A percentile compares a stretch with the other conserved stretches of the same genome.
Evolutionary conservation across 2,888 invertebrate genomes (phyloP).

Genomic region (Drosophila emarginata): DNA sequence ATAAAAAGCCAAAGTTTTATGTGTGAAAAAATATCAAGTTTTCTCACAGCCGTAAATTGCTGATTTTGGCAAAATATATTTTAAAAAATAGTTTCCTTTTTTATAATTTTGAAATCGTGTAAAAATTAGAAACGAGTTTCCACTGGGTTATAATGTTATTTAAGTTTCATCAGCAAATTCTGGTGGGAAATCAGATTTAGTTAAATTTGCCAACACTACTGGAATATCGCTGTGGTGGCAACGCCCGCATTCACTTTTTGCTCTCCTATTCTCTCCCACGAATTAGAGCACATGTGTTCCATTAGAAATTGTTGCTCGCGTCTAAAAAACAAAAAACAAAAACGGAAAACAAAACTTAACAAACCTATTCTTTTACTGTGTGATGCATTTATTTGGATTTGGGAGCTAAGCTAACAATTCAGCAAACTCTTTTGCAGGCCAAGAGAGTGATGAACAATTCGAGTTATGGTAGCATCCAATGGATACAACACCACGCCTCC

Average conservation of each 20-base stretch:
- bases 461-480: slow-evolving; percentile 77
- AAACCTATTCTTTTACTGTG: slow-evolving; percentile 27
- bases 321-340: neutral
- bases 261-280: slow-evolving; percentile 56
- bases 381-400: slow-evolving; percentile 14
- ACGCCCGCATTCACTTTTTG: slow-evolving; percentile 18
- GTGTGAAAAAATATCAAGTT: neutral
- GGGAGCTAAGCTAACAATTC: neutral
- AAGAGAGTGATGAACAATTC: slow-evolving; percentile 68
- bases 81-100: neutral
- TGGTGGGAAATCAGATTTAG: neutral
- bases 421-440: slow-evolving; percentile 20
- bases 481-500: slow-evolving; percentile 74
- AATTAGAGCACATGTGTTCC: slow-evolving; percentile 62
- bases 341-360: slow-evolving; percentile 5
- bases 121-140: no score
- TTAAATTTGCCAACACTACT: slow-evolving; percentile 1
- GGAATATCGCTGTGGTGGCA: slow-evolving; percentile 48
- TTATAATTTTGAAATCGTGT: no score
- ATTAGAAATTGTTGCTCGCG: slow-evolving; percentile 63
- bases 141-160: neutral
- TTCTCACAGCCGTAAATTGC: no score
- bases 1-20: neutral
- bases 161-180: neutral
- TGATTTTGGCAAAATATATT: no score